Evolutionary conservation across 2,797 vertebrate species (phyloP).

Genomic region (Pseudochirops cupreus): DNA sequence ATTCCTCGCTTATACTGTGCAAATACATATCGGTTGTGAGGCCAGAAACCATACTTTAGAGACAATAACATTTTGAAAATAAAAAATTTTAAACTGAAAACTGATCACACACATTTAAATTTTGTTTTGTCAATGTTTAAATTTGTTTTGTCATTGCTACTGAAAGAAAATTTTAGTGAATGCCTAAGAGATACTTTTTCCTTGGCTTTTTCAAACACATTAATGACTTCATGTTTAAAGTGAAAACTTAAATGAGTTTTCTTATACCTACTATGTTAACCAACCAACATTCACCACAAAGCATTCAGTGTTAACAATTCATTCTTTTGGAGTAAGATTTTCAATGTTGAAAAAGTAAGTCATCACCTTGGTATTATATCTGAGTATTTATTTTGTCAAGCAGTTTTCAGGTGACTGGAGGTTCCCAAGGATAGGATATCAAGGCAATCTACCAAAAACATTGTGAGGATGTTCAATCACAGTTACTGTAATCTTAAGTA

Average conservation of each 20-base stretch:
- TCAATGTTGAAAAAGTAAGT: slow-evolving; percentile 24
- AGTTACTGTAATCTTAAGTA: too few species aligned
- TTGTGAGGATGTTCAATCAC: not conserved
- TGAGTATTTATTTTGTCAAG: slow-evolving; percentile 32
- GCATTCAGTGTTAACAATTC: not conserved
- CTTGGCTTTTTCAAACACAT: not conserved
- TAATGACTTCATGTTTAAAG: slow-evolving; percentile 44
- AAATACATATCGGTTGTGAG: not conserved
- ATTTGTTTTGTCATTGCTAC: not conserved
- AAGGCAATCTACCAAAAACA: not conserved
- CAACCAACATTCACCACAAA: slow-evolving; percentile 23
- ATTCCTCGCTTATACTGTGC: not conserved
- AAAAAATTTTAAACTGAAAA: not conserved
- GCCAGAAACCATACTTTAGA: not conserved
- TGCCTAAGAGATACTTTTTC: not conserved
- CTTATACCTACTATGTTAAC: not conserved
- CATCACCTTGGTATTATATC: not conserved
- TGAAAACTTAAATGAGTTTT: slow-evolving; percentile 8
- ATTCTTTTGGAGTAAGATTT: slow-evolving; percentile 27
- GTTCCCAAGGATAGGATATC: not conserved
- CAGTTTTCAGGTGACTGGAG: slow-evolving; percentile 15
- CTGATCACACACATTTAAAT: slow-evolving; percentile 3
- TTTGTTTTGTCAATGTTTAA: too few species aligned
- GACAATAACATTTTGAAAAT: slow-evolving; percentile 14
- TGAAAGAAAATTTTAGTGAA: not conserved